A percentile compares a stretch with the other conserved stretches of the same genome.
phyloP scores from a whole-genome alignment of 2,888 invertebrate species.

The Apotomis turbidana region DNA sequence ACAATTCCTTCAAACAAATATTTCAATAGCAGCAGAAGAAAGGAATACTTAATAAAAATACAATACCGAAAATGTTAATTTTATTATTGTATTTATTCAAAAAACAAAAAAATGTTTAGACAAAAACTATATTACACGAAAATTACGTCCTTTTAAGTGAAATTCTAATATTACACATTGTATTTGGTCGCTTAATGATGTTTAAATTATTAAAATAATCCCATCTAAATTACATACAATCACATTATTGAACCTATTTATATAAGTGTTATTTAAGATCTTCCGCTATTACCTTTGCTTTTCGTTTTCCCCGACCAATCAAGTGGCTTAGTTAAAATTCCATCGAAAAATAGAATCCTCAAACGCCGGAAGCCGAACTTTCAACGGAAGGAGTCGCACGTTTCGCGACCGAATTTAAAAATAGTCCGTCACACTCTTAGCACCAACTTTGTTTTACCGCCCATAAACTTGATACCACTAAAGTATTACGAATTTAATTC shows the following conservation, averaged over 20 bases:
- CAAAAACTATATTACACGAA: no score
- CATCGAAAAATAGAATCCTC: constrained; percentile 51
- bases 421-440: constrained; percentile 46
- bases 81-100: no score
- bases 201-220: no score
- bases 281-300: neutral
- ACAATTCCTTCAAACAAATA: no score
- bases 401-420: constrained; percentile 59
- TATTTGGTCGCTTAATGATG: no score
- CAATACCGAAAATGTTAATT: no score
- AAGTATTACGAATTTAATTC: constrained; percentile 2
- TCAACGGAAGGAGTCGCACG: constrained; percentile 56
- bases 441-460: constrained; percentile 34
- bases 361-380: constrained; percentile 55
- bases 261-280: neutral
- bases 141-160: no score
- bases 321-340: constrained; percentile 57
- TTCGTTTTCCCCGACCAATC: constrained; percentile 28
- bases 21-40: no score
- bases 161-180: no score
- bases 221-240: no score
- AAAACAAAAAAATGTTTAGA: no score
- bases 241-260: neutral
- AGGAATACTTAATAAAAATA: no score
- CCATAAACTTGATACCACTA: constrained; percentile 20